A percentile compares a stretch with the other conserved stretches of the same genome.
Evolutionary conservation across 1,140 invertebrate genomes (phyloP).

Genomic region (Lepidurus arcticus): DNA sequence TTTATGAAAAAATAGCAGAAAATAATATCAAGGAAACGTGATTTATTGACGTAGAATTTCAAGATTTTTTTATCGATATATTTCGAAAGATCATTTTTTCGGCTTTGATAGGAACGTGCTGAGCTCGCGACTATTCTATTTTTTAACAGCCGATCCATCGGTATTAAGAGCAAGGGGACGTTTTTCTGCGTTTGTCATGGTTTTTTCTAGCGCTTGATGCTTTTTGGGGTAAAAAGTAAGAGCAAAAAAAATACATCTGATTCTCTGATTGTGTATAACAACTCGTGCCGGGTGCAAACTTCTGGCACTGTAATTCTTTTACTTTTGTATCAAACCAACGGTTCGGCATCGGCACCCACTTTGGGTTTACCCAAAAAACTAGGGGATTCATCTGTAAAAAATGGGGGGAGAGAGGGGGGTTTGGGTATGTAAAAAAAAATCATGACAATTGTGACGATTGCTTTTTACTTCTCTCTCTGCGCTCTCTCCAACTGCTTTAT

Average conservation of each 20-base stretch:
- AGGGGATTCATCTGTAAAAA: constrained; percentile 8
- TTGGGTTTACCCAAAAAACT: neutral
- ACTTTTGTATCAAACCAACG: constrained; percentile 19
- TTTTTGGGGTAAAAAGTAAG: neutral
- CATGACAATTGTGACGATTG: constrained; percentile 21
- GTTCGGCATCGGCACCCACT: neutral
- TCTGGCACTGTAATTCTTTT: neutral
- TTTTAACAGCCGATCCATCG: neutral
- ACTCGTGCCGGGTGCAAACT: constrained; percentile 20
- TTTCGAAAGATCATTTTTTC: neutral
- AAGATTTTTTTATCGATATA: too few relatives aligned
- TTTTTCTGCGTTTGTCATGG: neutral
- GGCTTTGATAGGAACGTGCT: neutral
- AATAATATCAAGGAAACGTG: too few relatives aligned
- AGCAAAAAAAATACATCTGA: neutral
- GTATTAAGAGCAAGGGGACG: neutral
- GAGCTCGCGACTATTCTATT: neutral
- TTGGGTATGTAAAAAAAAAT: neutral
- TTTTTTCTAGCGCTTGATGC: constrained; percentile 2
- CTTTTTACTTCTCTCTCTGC: neutral
- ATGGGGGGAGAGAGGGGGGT: neutral
- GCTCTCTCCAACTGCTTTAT: constrained; percentile 15
- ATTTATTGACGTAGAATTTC: too few relatives aligned
- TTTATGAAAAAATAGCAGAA: too few relatives aligned
- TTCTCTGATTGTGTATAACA: constrained; percentile 11